These are phyloP conservation scores for Caenorhabditis inopinata DNA, from an alignment of 1,140 invertebrate species.

Conservation along the genomic window DNA sequence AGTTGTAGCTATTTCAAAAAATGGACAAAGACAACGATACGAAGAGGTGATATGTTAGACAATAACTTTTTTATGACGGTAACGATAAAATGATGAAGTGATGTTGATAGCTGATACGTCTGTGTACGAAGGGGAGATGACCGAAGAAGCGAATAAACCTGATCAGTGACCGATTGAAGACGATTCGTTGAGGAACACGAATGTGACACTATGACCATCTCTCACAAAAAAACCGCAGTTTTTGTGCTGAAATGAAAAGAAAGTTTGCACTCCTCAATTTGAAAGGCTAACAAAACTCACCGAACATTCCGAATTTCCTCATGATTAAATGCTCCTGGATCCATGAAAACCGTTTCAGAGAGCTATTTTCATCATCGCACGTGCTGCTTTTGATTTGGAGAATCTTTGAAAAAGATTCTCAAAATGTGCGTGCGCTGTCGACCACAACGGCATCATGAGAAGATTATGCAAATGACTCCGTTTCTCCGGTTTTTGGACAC, in stretches of 20 bases:
- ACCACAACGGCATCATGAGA: not conserved
- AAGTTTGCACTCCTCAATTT: too few relatives aligned
- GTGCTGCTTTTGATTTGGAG: too few relatives aligned
- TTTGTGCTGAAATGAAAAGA: too few relatives aligned
- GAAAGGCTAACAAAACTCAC: too few relatives aligned
- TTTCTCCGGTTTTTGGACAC: not conserved
- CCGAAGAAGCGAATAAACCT: not conserved
- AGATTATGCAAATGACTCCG: conserved; percentile 14
- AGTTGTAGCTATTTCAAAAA: not conserved
- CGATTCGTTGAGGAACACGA: conserved; percentile 13
- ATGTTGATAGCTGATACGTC: not conserved
- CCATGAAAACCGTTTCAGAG: too few relatives aligned
- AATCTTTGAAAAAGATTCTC: conserved; percentile 35
- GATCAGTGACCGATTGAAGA: not conserved
- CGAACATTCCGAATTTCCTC: too few relatives aligned
- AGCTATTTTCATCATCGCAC: not conserved
- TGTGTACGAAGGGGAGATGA: not conserved
- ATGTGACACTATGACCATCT: not conserved
- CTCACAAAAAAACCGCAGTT: not conserved
- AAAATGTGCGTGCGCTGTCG: not conserved
- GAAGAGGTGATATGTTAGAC: not conserved
- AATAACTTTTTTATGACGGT: not conserved
- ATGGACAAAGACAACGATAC: too few relatives aligned
- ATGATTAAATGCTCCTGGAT: too few relatives aligned
- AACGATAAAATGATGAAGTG: conserved; percentile 22